Evolutionary conservation across 2,888 invertebrate species (phyloP).

Genomic region (Polyommatus icarus): DNA sequence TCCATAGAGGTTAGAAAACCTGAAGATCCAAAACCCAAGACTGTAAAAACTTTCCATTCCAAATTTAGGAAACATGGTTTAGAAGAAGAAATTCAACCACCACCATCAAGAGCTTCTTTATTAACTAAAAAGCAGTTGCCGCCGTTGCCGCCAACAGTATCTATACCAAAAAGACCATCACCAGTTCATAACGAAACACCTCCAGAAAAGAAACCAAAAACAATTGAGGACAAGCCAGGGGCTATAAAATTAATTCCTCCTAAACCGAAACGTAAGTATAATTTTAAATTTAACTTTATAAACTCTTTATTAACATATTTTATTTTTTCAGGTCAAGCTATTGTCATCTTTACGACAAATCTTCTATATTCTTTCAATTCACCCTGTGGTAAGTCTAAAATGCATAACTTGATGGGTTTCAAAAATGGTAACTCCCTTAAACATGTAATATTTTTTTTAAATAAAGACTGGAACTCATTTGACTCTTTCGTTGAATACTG

Average conservation of each 20-base stretch:
- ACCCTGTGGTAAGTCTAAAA: constrained; percentile 74
- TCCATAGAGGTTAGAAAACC: constrained; percentile 90
- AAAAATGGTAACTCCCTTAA: constrained; percentile 51
- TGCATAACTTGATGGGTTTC: constrained; percentile 71
- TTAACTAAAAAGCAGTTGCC: constrained; percentile 81
- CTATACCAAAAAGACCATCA: constrained; percentile 74
- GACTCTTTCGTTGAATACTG: constrained; percentile 65
- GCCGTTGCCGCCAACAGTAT: constrained; percentile 67
- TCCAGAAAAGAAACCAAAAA: constrained; percentile 89
- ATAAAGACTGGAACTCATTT: constrained; percentile 69
- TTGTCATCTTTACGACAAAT: background rate
- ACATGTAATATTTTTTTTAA: constrained; percentile 69
- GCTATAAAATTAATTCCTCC: constrained; percentile 92
- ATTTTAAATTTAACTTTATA: constrained; percentile 43
- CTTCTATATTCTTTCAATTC: constrained; percentile 55
- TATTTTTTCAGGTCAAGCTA: constrained; percentile 69
- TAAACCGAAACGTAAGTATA: constrained; percentile 94
- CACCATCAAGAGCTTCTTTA: constrained; percentile 85
- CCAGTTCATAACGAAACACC: constrained; percentile 77
- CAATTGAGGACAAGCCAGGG: constrained; percentile 86
- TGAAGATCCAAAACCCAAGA: constrained; percentile 88
- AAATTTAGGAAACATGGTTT: constrained; percentile 95
- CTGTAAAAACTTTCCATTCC: constrained; percentile 94
- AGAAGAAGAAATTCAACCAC: constrained; percentile 93
- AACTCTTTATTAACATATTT: constrained; percentile 57